Base-by-base conservation (phyloP, 1,140 invertebrate genomes). In the Zaprionus davidi region DNA sequence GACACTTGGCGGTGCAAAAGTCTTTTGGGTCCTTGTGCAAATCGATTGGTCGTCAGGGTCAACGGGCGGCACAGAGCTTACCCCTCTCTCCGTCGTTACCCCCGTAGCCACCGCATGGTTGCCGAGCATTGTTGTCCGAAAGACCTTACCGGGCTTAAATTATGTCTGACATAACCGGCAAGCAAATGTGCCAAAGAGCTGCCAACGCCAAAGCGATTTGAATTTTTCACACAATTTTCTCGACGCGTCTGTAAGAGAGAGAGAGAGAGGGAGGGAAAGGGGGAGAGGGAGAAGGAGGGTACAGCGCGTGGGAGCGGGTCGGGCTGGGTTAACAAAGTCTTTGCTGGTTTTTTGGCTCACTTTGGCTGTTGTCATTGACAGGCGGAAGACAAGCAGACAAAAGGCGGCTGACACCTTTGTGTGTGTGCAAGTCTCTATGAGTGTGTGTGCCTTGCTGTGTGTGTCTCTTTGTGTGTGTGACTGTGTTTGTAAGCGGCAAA, bases 161-260 rank as follows among this genome's bases (percentile, higher is more conserved):
- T 88, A 88, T 87, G 84, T 88, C 79, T 59, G 84, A 88, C 83
- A 86, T 81, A 85, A 72, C 72, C 68, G 53, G 68, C 69, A 70
- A 74, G 82, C 66, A 71, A 85, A 85, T 69, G 82, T 73, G 79
- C 75, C 82, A 75, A 71, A 86, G 59, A 67, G 59, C 67, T 73
- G 74, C 46, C 81, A 78, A 57, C 68, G 56, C 57, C 65, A 79
- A 76, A 79, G 62, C 67, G 71, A 87, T 87, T 87, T 87, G 81
- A 90, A 87, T 87, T 88, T 87, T 90, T 87, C 81, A 78, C 84
- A 84, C 84, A 88, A 84, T 83, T 80, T 85, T 79, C 67, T 70
- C 69, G 46, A 64, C 69, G 44, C 78, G 67, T 71, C 65, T 67
- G n/a, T 5, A 24, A n/a, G 9, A 62, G 64, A 20, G 53, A 49